Evolutionary conservation across 2,888 invertebrate genomes (phyloP).

Genomic region (Tholera decimalis): DNA sequence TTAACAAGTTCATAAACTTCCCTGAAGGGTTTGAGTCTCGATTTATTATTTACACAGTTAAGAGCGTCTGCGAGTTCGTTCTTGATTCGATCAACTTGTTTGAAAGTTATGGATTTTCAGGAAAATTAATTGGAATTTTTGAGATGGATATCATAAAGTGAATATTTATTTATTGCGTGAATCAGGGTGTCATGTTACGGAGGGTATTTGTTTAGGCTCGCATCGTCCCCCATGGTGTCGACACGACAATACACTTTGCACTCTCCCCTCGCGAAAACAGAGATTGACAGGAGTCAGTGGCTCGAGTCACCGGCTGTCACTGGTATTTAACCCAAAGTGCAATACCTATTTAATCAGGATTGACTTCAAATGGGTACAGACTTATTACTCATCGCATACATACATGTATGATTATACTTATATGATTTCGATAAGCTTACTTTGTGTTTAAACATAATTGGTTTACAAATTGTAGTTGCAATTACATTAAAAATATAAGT

Average conservation of each 20-base stretch:
- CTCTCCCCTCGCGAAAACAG: slow-evolving; percentile 65
- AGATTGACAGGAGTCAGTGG: slow-evolving; percentile 72
- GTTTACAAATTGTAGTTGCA: too few species aligned
- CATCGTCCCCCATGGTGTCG: slow-evolving; percentile 65
- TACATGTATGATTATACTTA: background rate
- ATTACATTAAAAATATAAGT: too few species aligned
- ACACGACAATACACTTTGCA: slow-evolving; percentile 81
- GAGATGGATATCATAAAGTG: slow-evolving; percentile 33
- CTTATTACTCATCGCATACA: slow-evolving; percentile 1
- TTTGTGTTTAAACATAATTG: background rate
- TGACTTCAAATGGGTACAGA: slow-evolving; percentile 13
- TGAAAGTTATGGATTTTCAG: slow-evolving; percentile 43
- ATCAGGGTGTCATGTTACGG: slow-evolving; percentile 60
- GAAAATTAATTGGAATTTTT: slow-evolving; percentile 39
- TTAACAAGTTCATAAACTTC: slow-evolving; percentile 71
- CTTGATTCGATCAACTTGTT: slow-evolving; percentile 56
- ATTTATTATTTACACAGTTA: slow-evolving; percentile 71
- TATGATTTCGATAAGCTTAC: background rate
- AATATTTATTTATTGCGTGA: slow-evolving; percentile 56
- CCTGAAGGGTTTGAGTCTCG: slow-evolving; percentile 63
- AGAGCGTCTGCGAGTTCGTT: slow-evolving; percentile 62
- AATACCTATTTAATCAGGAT: slow-evolving; percentile 52
- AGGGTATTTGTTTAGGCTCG: slow-evolving; percentile 61
- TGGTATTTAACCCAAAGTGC: slow-evolving; percentile 59
- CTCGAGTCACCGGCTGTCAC: slow-evolving; percentile 56